phyloP scores from a whole-genome alignment of 2,888 invertebrate genomes.

The Resseliella maxima region DNA sequence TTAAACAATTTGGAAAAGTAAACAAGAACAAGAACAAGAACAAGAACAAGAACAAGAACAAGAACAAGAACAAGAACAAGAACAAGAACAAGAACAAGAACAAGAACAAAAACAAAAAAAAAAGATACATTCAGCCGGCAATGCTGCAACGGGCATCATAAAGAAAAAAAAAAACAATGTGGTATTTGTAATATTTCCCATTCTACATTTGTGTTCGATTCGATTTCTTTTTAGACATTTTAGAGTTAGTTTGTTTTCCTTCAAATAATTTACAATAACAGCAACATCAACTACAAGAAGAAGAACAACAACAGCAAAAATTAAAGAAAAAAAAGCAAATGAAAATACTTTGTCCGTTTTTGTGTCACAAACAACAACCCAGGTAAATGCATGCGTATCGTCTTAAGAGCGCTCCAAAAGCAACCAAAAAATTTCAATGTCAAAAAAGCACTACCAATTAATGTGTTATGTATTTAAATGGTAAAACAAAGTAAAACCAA shows the following conservation, averaged over 20 bases:
- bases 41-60: neutral
- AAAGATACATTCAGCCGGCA: neutral
- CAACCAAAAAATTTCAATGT: slow-evolving; percentile 35
- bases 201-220: slow-evolving; percentile 53
- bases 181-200: slow-evolving; percentile 49
- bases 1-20: neutral
- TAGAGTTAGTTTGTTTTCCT: slow-evolving; percentile 9
- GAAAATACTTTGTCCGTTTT: slow-evolving; percentile 23
- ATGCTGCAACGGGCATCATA: slow-evolving; percentile 2
- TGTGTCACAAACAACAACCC: slow-evolving; percentile 32
- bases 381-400: slow-evolving; percentile 44
- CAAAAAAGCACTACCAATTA: slow-evolving; percentile 55
- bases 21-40: neutral
- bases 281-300: neutral
- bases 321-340: neutral
- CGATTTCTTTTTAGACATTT: neutral
- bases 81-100: neutral
- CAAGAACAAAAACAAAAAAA: too few relatives aligned
- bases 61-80: neutral
- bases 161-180: neutral
- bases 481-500: neutral
- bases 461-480: slow-evolving; percentile 55
- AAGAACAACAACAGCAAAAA: neutral
- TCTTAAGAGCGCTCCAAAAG: slow-evolving; percentile 23
- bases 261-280: neutral